Base-by-base conservation (phyloP, 92 coral and sea anemone species). In the Scolanthus callimorphus region DNA sequence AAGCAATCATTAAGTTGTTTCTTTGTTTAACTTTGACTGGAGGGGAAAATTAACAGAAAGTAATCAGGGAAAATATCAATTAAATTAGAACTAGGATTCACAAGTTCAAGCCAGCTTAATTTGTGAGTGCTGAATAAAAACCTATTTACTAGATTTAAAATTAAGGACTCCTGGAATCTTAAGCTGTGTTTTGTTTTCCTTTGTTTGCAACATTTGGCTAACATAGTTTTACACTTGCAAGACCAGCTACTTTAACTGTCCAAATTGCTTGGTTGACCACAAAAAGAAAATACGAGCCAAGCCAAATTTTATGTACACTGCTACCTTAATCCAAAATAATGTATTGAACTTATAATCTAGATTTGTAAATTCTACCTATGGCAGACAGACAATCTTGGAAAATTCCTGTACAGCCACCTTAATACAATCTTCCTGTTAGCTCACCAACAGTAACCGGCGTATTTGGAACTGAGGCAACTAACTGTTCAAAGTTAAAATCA, bases 401-500 rank as follows among this genome's bases (percentile, higher is more conserved):
- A 34, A 34, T 34, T 34, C 15, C 15, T 6, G 43, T 6, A 6
- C 24, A 8, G 11, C 4, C 8, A 48, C 44, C 59, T 82, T 73
- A 86, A 83, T 67, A 88, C 39, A 78, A 68, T 59, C 86, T 63
- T 29, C 74, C 70, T 9, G 73, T 61, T 20, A 88, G 41, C 37
- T 88, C 95, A 0, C 95, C 90, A 3, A 88, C 90, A 17, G 88
- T 67, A 15, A 81, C 77, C 38, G 88, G 88, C 21, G 38, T 81
- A 27, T 57, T 79, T 17, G 89, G 83, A 25, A 63, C 59, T 28
- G 89, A 74, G 8, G 81, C 66, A 3, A 89, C 82, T 34, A 88
- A 65, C 49, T 94, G 91, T 59, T 94, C 99, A 10, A 94, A 73
- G 65, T 94, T 90, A 45, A 94, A 74, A 60, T 94, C 99, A 49